Evolutionary conservation across 2,113 vertebrate species (phyloP).

Genomic region (Trogon surrucura): DNA sequence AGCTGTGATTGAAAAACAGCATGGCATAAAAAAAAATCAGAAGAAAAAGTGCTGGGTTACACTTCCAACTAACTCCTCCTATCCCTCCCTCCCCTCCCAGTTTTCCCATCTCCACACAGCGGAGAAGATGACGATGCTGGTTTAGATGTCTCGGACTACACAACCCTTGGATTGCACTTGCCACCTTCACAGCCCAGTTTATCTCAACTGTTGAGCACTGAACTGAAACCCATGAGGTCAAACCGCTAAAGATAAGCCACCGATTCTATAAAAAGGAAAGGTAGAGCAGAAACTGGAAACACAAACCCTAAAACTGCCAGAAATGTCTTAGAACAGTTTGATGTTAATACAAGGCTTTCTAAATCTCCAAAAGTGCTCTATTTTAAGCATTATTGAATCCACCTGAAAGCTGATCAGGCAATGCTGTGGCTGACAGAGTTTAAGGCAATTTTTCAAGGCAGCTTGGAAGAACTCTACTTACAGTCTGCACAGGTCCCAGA

Average conservation of each 20-base stretch:
- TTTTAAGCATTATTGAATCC: conserved; percentile 7
- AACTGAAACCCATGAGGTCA: not conserved
- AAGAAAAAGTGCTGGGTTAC: not conserved
- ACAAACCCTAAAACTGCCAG: not conserved
- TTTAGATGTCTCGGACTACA: not conserved
- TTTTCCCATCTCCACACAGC: not conserved
- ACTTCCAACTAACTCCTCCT: not conserved
- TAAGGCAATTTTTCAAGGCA: not conserved
- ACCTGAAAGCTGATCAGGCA: not conserved
- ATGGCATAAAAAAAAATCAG: not conserved
- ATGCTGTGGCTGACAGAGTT: not conserved
- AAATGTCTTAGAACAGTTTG: not conserved
- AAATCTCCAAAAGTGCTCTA: not conserved
- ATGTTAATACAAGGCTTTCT: not conserved
- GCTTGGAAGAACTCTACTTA: not conserved
- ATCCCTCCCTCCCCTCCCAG: not conserved
- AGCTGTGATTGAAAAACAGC: not conserved
- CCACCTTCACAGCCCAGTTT: not conserved
- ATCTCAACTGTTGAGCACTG: not conserved
- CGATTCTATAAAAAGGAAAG: not conserved
- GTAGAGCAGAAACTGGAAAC: not conserved
- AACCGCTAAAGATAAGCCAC: not conserved
- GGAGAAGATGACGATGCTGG: not conserved
- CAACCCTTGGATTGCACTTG: not conserved
- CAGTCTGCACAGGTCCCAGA: not conserved